phyloP scores from a whole-genome alignment of 2,888 invertebrate species.

The Chalcis sispes region DNA sequence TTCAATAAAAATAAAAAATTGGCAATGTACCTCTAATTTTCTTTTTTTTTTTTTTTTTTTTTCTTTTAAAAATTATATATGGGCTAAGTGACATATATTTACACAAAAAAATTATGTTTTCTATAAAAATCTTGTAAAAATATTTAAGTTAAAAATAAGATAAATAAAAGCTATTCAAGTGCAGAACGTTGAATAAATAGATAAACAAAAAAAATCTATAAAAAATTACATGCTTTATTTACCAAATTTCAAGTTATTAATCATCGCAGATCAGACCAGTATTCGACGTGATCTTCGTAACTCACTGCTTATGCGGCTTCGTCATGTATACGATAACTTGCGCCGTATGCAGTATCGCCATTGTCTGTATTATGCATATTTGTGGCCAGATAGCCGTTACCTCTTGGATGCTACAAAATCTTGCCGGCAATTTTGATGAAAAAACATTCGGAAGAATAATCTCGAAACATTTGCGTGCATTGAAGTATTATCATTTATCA shows the following conservation, averaged over 20 bases:
- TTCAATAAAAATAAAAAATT: too few relatives aligned
- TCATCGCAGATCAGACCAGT: conserved; percentile 35
- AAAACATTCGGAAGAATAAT: conserved; percentile 5
- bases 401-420: neutral
- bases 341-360: conserved; percentile 26
- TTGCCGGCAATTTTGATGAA: conserved; percentile 16
- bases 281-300: conserved; percentile 26
- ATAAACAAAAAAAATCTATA: too few relatives aligned
- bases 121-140: too few relatives aligned
- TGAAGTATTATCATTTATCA: too few relatives aligned
- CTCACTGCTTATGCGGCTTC: conserved; percentile 24
- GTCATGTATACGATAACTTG: conserved; percentile 27
- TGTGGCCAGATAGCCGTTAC: conserved; percentile 26
- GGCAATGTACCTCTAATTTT: too few relatives aligned
- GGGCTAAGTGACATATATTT: too few relatives aligned
- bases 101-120: too few relatives aligned
- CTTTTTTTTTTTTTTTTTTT: neutral
- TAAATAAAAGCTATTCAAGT: neutral
- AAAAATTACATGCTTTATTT: too few relatives aligned
- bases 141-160: neutral
- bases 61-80: too few relatives aligned
- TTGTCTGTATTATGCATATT: conserved; percentile 41
- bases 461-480: conserved; percentile 3
- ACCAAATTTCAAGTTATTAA: neutral
- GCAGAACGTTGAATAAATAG: neutral